Base-by-base conservation (phyloP, 1,140 invertebrate species). In the Eupristina koningsbergeri region DNA sequence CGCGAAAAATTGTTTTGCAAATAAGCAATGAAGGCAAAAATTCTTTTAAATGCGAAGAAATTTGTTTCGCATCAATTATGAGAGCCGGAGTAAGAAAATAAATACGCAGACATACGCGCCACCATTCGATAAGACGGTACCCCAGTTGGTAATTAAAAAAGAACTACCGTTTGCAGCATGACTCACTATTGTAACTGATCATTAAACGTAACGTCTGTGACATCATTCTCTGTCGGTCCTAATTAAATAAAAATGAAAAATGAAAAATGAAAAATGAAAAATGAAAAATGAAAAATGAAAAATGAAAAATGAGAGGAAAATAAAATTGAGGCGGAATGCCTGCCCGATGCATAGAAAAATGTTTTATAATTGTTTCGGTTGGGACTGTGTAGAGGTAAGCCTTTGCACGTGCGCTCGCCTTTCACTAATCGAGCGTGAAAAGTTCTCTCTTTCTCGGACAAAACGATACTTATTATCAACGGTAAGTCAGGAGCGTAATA, bases 151-250 rank as follows among this genome's bases (percentile, higher is more conserved):
- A 77, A 83, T 83, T 83, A 83, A 83, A 83, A 83, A 75, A 39
- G 39, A 83, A 77, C 74, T 83, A 53, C 81, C 81, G 81, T 83
- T 83, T 22, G 29, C 31, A 36, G 73, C 81, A n/a, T 83, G 81
- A 83, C 53, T 83, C 81, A 83, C 61, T 58, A 83, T 76, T 77
- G 74, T 77, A 76, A 81, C 39, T 50, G 80, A 74, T 83, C 31
- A 67, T 64, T 67, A 80, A 50, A 69, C 29, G 63, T 75, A 83
- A 76, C 53, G n/a, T 83, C 34, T 53, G 81, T 83, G 81, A 83
- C 81, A 77, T 83, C 81, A 83, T 58, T 67, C 81, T 83, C 69
- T 69, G 58, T 63, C 80, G 58, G 64, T 75, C 58, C n/a, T 53
- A n/a, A 76, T 76, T 47, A 29, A 64, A 77, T n/a, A 58, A 69